phyloP scores from a whole-genome alignment of 2,888 invertebrate species.

The Stenolophus ochropezus region DNA sequence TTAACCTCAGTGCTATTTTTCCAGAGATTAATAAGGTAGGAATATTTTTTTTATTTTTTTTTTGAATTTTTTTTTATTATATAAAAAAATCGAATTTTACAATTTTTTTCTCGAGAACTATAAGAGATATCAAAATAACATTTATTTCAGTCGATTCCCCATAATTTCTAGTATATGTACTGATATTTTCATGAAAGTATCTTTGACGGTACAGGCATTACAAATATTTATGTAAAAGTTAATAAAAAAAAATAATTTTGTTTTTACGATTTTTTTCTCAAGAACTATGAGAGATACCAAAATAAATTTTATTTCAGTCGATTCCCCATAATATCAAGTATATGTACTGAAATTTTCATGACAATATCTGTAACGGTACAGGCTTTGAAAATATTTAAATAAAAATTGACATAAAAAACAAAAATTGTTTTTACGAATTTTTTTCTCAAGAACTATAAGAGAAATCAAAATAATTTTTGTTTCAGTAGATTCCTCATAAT shows the following conservation, averaged over 20 bases:
- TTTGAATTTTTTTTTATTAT: no score
- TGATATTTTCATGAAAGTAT: no score
- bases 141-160: no score
- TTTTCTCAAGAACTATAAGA: neutral
- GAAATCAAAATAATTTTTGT: neutral
- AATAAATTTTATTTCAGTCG: neutral
- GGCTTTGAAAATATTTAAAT: neutral
- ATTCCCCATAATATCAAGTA: no score
- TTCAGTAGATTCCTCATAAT: neutral
- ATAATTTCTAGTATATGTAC: no score
- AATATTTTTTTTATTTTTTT: neutral
- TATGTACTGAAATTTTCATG: neutral
- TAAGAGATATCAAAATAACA: no score
- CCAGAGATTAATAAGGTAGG: slow-evolving; percentile 83
- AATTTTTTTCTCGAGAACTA: no score
- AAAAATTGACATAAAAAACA: no score
- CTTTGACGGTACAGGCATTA: no score
- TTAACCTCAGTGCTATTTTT: slow-evolving; percentile 88
- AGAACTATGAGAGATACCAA: neutral
- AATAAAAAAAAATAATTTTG: no score
- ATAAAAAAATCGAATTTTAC: no score
- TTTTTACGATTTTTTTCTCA: neutral
- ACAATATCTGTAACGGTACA: neutral
- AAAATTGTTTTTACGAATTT: neutral
- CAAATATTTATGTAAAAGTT: neutral